Conservation (phyloP, 2,797 vertebrate species). For the Lutjanus argentimaculatus region DNA sequence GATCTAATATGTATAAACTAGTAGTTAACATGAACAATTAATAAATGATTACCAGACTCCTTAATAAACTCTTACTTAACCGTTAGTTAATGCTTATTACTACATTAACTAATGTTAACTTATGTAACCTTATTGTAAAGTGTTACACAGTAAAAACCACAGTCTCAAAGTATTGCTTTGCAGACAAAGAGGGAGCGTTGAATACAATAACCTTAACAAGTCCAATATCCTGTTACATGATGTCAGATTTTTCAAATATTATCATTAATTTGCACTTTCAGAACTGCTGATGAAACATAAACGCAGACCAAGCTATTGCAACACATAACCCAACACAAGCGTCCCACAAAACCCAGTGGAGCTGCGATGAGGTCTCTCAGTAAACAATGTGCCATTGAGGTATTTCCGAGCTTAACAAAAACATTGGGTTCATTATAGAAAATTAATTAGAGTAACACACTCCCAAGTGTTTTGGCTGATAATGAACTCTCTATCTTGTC, state of each 20-base stretch:
- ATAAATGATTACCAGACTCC: too few relatives aligned
- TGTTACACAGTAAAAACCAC: too few relatives aligned
- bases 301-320: neutral
- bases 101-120: too few relatives aligned
- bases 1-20: too few relatives aligned
- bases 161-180: neutral
- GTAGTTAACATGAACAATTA: too few relatives aligned
- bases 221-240: neutral
- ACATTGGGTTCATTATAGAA: constrained; percentile 86
- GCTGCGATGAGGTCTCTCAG: constrained; percentile 63
- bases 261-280: constrained; percentile 23
- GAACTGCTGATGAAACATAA: constrained; percentile 39
- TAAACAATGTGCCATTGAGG: constrained; percentile 84
- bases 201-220: neutral
- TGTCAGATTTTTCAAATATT: constrained; percentile 25
- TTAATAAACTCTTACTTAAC: too few relatives aligned
- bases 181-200: neutral
- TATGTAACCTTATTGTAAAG: too few relatives aligned
- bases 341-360: constrained; percentile 64
- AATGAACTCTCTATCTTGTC: constrained; percentile 87
- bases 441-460: constrained; percentile 88
- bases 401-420: constrained; percentile 85
- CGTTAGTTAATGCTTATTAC: too few relatives aligned
- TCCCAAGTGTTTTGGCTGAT: constrained; percentile 88
- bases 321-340: constrained; percentile 15